Conservation (phyloP, 2,888 invertebrate genomes). For the Mythimna albipuncta region DNA sequence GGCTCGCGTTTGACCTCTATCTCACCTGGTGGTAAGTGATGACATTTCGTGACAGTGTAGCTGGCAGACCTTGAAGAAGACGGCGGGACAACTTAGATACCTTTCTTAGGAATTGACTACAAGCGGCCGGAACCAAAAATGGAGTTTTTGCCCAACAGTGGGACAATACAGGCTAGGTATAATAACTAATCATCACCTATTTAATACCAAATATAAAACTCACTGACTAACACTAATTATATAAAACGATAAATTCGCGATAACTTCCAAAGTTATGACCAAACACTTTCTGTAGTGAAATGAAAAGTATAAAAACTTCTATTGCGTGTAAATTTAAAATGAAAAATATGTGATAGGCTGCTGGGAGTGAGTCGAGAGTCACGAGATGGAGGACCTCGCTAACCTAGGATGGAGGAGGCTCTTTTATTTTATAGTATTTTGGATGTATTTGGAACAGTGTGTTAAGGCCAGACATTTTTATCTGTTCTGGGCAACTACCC, state of each 20-base stretch:
- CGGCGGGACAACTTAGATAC: too few relatives aligned
- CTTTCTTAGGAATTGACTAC: too few relatives aligned
- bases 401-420: slow-evolving; percentile 48
- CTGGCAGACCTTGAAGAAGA: too few relatives aligned
- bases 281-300: slow-evolving; percentile 45
- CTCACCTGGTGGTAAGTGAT: too few relatives aligned
- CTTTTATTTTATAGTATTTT: slow-evolving; percentile 26
- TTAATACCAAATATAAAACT: not conserved
- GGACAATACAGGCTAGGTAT: too few relatives aligned
- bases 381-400: slow-evolving; percentile 27
- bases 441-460: too few relatives aligned
- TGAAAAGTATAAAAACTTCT: slow-evolving; percentile 64
- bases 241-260: slow-evolving; percentile 52
- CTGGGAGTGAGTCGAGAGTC: slow-evolving; percentile 49
- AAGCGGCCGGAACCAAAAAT: too few relatives aligned
- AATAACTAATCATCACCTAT: not conserved
- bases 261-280: slow-evolving; percentile 48
- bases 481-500: too few relatives aligned
- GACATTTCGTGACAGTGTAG: too few relatives aligned
- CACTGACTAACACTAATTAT: slow-evolving; percentile 33
- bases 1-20: too few relatives aligned
- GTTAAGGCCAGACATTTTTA: too few relatives aligned
- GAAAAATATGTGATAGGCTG: slow-evolving; percentile 74
- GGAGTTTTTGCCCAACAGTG: too few relatives aligned
- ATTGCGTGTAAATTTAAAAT: slow-evolving; percentile 71